Evolutionary conservation across 2,113 vertebrate genomes (phyloP), one percentile per base, ranked within the genome.

Genomic region (Perca flavescens): DNA sequence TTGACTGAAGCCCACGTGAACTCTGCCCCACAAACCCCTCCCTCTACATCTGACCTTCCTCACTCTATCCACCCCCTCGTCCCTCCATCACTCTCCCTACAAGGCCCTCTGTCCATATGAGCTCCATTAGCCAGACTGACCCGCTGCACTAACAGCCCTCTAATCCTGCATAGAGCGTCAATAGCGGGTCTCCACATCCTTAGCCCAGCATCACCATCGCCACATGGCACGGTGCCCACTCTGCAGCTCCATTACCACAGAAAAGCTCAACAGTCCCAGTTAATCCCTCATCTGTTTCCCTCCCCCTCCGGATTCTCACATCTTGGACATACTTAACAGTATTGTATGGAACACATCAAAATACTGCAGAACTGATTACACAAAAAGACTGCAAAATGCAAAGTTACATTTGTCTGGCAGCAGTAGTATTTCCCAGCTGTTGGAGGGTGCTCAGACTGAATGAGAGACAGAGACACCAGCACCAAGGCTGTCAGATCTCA

Each of bases 41-140:
- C 2, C 62, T 40, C n/a, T 47, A 14, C 43, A 46, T 22, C 21
- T 43, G 40, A 43, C 53, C 34, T 46, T 15, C 46, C 43, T 56
- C 60, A 7, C 11, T 62, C 22, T 22, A 25, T 25, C 46, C 5
- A 17, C 25, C 14, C 40, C 25, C 40, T 19, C 36, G n/a, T 54
- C 56, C 17, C 62, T 22, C 31, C 49, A 28, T 49, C 74, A 4
- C 61, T 61, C 62, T 53, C 54, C 49, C 61, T 11, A 70, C 52
- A 15, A 52, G 63, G 50, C 54, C 54, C 60, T 65, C 73, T 49
- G 25, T 71, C 31, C 79, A 76, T 79, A 92, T 79, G 83, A 85
- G 86, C 89, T 88, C 85, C 89, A 89, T 91, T 86, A 88, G 85
- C 63, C 31, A 5, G 28, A 64, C 83, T 15, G 80, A 85, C 80